Evolutionary conservation across 2,113 vertebrate species (phyloP), one percentile per base, ranked within the genome.

Genomic region (Oreochromis niloticus): DNA sequence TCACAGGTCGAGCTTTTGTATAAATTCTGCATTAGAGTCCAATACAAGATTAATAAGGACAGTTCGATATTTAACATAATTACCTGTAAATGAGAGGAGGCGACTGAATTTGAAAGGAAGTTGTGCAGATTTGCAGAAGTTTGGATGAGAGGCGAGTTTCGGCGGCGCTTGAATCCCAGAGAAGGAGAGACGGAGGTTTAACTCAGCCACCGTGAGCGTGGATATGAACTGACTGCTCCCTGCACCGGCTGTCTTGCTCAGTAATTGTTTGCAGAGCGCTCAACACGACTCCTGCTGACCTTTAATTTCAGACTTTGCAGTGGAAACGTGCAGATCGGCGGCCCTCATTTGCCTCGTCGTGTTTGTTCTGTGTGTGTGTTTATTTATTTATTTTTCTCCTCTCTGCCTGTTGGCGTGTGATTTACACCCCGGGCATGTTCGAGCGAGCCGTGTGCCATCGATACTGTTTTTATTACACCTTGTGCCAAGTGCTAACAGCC

Each of bases 401-500:
- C 82, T 57, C 84, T 55, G 86, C 36, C 81, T 88, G 88, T 57
- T 78, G 85, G 54, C 27, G 85, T 91, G 86, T 95, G 91, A 92
- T 94, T 93, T 93, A 94, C 92, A 86, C 90, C 88, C 83, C 16
- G 56, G 86, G 83, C 88, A 41, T 90, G 91, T 88, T 86, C 5
- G 17, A 83, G 78, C 82, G 84, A 86, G 88, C 75, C 78, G 81
- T 81, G 85, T 92, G 94, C 91, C 93, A 93, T 93, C 86, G 81
- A 94, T 94, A 94, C 86, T 90, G 92, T 95, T 96, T 93, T 95
- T 94, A 95, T 95, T 93, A 90, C 90, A 94, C 91, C 87, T 91
- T 85, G 92, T 91, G 94, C 94, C 90, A 92, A 93, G 88, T 87
- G 81, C 93, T 91, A 91, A 92, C 93, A 94, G 94, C 91, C 93